A percentile compares a stretch with the other conserved stretches of the same genome.
Conservation (phyloP, 2,888 invertebrate species). For the Plagodis pulveraria region DNA sequence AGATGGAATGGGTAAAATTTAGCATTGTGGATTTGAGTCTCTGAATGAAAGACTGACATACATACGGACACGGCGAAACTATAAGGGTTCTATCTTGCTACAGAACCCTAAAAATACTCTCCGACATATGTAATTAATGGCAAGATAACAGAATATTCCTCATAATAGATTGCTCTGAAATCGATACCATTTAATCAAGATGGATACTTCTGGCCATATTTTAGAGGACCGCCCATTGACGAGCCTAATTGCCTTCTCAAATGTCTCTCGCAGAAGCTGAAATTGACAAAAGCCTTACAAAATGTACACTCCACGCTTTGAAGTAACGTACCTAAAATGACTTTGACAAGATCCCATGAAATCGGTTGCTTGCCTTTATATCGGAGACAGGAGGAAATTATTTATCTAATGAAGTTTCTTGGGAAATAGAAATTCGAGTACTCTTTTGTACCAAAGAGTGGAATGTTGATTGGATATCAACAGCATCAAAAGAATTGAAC, state of each 20-base stretch:
- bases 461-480: no score
- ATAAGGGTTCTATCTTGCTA: no score
- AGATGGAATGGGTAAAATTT: no score
- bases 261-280: conserved; percentile 43
- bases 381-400: conserved; percentile 8
- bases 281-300: conserved; percentile 45
- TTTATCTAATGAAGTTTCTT: conserved; percentile 12
- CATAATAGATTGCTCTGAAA: conserved; percentile 11
- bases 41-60: no score
- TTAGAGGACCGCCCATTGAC: conserved; percentile 25
- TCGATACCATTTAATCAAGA: conserved; percentile 21
- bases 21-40: no score
- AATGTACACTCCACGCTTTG: conserved; percentile 31
- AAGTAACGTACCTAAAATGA: conserved; percentile 11
- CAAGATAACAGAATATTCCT: conserved; percentile 1
- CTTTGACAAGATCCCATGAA: conserved; percentile 18
- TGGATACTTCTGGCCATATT: conserved; percentile 17
- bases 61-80: no score
- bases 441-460: no score
- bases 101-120: no score
- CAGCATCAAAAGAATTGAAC: no score
- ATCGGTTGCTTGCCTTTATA: conserved; percentile 18
- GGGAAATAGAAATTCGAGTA: not conserved
- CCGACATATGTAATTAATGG: no score
- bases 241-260: conserved; percentile 31